These are phyloP conservation scores for Falco punctatus DNA, from an alignment of 2,113 vertebrate species.

Conservation along the genomic window DNA sequence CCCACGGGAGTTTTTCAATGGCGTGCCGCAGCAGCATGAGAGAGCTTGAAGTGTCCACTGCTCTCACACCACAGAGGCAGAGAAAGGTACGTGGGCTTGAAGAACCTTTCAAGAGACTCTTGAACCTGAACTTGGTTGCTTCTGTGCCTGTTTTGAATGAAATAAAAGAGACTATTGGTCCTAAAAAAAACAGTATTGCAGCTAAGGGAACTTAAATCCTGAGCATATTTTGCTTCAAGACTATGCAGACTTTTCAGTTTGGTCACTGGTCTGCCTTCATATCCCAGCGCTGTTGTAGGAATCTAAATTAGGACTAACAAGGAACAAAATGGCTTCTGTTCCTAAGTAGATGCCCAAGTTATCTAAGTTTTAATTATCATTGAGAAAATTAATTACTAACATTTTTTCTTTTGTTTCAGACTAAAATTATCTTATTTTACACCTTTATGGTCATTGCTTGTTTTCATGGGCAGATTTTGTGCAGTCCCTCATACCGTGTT, in stretches of 20 bases:
- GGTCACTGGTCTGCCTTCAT: background rate
- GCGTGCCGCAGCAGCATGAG: background rate
- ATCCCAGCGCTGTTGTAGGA: background rate
- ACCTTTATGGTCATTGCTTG: background rate
- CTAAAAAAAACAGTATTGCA: background rate
- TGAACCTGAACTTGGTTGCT: background rate
- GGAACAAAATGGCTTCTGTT: background rate
- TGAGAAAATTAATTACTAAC: background rate
- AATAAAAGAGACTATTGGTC: background rate
- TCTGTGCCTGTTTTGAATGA: background rate
- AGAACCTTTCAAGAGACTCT: background rate
- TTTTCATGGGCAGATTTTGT: constrained; percentile 2
- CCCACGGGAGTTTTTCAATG: background rate
- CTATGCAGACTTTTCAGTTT: background rate
- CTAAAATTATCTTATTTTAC: constrained; percentile 28
- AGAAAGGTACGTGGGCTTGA: background rate
- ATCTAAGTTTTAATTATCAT: constrained; percentile 10
- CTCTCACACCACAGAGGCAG: background rate
- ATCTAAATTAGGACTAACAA: background rate
- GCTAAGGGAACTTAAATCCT: background rate
- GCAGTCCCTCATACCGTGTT: background rate
- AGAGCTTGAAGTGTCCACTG: background rate
- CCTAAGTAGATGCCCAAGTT: background rate
- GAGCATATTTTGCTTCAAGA: background rate
- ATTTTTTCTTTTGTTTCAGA: background rate